Conservation (phyloP, 2,797 vertebrate species). For the Leucoraja ocellata region DNA sequence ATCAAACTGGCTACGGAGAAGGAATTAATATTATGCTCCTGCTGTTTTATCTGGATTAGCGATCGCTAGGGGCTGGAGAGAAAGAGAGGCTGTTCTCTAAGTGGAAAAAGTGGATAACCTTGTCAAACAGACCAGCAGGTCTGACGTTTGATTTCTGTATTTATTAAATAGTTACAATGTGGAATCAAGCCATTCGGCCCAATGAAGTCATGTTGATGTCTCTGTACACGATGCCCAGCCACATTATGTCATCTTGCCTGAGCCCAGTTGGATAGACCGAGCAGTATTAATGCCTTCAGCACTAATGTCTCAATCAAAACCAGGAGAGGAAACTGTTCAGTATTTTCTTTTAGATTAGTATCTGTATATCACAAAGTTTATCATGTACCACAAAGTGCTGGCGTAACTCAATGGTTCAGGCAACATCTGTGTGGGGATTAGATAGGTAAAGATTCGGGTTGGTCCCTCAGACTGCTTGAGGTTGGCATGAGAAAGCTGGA, state of each 20-base stretch:
- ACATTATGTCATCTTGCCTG: background rate
- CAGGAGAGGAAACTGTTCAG: background rate
- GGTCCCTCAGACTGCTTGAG: no score
- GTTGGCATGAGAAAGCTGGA: no score
- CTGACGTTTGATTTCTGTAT: background rate
- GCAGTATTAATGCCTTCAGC: background rate
- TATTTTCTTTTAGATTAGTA: background rate
- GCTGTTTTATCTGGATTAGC: slow-evolving; percentile 11
- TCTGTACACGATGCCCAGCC: background rate
- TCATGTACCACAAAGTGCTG: no score
- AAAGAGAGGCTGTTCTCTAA: background rate
- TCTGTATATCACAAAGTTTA: no score
- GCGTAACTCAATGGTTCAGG: no score
- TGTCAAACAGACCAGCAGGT: background rate
- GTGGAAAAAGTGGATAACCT: background rate
- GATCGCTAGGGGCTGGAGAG: no score
- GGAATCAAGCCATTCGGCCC: background rate
- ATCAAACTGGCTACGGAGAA: background rate
- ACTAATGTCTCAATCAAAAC: background rate
- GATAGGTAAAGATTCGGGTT: no score
- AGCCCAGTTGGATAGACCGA: background rate
- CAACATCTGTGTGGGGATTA: no score
- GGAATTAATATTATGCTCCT: background rate
- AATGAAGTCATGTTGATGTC: background rate
- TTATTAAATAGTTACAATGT: background rate